Evolutionary conservation across 1,140 invertebrate species (phyloP).

Genomic region (Tetramorium alpestre): DNA sequence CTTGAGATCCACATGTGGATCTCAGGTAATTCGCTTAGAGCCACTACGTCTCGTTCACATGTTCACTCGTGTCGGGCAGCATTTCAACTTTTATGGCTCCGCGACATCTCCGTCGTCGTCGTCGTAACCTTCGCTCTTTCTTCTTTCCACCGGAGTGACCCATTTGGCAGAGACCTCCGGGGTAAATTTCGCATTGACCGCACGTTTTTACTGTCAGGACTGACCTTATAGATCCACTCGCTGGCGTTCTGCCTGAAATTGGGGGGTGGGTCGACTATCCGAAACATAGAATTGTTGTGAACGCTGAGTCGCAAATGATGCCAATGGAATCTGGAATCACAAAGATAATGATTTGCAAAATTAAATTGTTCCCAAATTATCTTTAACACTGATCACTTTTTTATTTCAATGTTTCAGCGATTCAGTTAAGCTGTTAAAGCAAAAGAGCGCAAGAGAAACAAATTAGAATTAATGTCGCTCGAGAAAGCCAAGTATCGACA

Average conservation of each 20-base stretch:
- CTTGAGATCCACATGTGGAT: constrained; percentile 67
- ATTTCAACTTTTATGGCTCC: constrained; percentile 67
- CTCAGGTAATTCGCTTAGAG: constrained; percentile 71
- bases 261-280: constrained; percentile 77
- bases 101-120: constrained; percentile 46
- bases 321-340: constrained; percentile 77
- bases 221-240: constrained; percentile 83
- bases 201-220: constrained; percentile 74
- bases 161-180: constrained; percentile 75
- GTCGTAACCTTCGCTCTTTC: constrained; percentile 35
- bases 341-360: constrained; percentile 41
- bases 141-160: constrained; percentile 69
- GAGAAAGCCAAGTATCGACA: neutral
- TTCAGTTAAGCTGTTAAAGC: neutral
- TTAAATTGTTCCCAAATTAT: neutral
- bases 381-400: neutral
- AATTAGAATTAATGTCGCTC: neutral
- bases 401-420: neutral
- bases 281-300: constrained; percentile 81
- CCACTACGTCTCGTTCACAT: constrained; percentile 49
- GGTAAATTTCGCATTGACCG: constrained; percentile 70
- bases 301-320: constrained; percentile 76
- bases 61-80: constrained; percentile 17
- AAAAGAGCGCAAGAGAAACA: neutral
- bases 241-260: constrained; percentile 79